phyloP scores from a whole-genome alignment of 2,113 vertebrate genomes.

The Amazona vittata region DNA sequence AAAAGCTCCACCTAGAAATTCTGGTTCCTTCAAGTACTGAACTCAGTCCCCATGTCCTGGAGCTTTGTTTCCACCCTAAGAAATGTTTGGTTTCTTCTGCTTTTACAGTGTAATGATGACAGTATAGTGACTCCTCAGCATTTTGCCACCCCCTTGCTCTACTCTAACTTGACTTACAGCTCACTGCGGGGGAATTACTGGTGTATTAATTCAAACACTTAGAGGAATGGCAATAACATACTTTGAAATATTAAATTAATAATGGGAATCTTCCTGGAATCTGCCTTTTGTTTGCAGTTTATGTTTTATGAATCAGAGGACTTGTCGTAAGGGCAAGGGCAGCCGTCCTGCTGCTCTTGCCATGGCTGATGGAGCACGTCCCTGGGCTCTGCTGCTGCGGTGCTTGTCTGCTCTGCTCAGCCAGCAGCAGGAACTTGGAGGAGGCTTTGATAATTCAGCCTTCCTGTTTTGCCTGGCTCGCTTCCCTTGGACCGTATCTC shows the following conservation, averaged over 20 bases:
- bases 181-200: neutral
- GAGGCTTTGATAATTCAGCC: neutral
- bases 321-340: neutral
- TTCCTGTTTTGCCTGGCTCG: constrained; percentile 16
- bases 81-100: neutral
- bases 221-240: neutral
- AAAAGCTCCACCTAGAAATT: neutral
- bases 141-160: neutral
- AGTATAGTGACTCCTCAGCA: neutral
- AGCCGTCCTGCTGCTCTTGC: neutral
- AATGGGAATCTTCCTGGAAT: neutral
- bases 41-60: neutral
- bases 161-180: neutral
- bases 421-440: neutral
- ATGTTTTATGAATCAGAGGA: neutral
- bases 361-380: neutral
- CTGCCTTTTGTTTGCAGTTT: neutral
- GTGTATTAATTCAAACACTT: neutral
- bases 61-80: neutral
- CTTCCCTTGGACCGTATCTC: neutral
- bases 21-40: neutral
- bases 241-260: neutral
- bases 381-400: neutral
- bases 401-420: neutral
- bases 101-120: neutral